Evolutionary conservation across 2,888 invertebrate species (phyloP), one percentile per base, ranked within the genome.

Genomic region (Gryllus longicercus): DNA sequence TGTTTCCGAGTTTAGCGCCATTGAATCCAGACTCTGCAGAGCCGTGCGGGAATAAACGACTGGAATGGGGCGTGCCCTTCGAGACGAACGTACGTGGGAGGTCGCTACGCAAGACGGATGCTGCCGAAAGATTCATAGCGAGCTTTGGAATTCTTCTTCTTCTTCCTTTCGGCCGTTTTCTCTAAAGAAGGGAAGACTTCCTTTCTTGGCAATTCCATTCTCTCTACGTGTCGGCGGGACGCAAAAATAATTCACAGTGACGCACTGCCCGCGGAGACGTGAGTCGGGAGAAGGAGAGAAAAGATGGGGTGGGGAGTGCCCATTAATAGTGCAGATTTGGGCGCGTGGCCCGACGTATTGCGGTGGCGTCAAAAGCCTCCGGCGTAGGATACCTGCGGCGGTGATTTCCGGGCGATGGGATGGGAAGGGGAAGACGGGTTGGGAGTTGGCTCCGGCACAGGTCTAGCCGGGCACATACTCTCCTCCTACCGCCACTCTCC

Each of bases 161-260:
- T 63, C 63, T 14, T 14, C 14, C 38, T 38, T 38, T 38, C 38
- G 8, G 16, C 63, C 63, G 16, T 63, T 63, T 63, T 8, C 63
- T 63, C n/a, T 63, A 63, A 63, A 63, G 63, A 63, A n/a, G 11
- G 63, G 10, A 63, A 63, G 63, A n/a, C 16, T 63, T 63, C 63
- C 63, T 63, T 16, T 63, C 63, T 63, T 63, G 63, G 63, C 63
- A 63, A 14, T 63, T n/a, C 63, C n/a, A 63, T 63, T 63, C 63
- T 63, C 16, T 63, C 16, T n/a, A 63, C n/a, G 63, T n/a, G 63
- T 63, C 63, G 16, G 63, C 63, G 16, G 63, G 16, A 63, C 63
- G 63, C 63, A 63, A 63, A 63, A 63, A 63, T 63, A 63, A 63
- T 63, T 63, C 63, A 63, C 63, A 63, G 63, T 63, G 63, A 63